Conservation (phyloP, 2,797 vertebrate genomes). For the Coregonus ussuriensis region DNA sequence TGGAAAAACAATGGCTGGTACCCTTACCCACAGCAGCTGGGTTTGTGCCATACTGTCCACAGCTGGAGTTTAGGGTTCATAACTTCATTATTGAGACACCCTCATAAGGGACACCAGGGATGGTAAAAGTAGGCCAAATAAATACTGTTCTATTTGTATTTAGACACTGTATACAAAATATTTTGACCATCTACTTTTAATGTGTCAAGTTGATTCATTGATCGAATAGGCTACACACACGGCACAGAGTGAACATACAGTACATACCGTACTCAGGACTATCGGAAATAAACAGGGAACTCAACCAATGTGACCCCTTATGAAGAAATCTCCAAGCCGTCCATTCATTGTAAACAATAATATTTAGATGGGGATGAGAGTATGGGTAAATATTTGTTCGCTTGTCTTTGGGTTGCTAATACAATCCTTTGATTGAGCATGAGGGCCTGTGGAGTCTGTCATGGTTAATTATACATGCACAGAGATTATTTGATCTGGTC, state of each 20-base stretch:
- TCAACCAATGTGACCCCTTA: not conserved
- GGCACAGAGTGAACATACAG: not conserved
- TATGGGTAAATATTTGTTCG: slow-evolving; percentile 58
- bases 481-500: not conserved
- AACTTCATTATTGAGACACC: slow-evolving; percentile 11
- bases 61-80: slow-evolving; percentile 21
- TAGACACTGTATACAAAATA: not conserved
- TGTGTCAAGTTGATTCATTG: not conserved
- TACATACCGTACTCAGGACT: not conserved
- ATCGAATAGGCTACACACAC: too few species aligned
- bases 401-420: slow-evolving; percentile 26
- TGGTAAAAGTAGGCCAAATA: not conserved
- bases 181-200: too few species aligned
- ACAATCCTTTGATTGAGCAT: slow-evolving; percentile 28
- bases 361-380: slow-evolving; percentile 50
- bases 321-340: slow-evolving; percentile 35
- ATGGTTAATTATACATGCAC: slow-evolving; percentile 45
- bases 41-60: slow-evolving; percentile 26
- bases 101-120: not conserved
- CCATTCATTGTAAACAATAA: slow-evolving; percentile 36
- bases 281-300: slow-evolving; percentile 8
- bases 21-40: slow-evolving; percentile 37
- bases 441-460: slow-evolving; percentile 35
- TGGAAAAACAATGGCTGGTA: slow-evolving; percentile 53
- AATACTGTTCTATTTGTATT: not conserved